Conservation (phyloP, 2,797 vertebrate species). For the Sebastes kiyomatsui region DNA sequence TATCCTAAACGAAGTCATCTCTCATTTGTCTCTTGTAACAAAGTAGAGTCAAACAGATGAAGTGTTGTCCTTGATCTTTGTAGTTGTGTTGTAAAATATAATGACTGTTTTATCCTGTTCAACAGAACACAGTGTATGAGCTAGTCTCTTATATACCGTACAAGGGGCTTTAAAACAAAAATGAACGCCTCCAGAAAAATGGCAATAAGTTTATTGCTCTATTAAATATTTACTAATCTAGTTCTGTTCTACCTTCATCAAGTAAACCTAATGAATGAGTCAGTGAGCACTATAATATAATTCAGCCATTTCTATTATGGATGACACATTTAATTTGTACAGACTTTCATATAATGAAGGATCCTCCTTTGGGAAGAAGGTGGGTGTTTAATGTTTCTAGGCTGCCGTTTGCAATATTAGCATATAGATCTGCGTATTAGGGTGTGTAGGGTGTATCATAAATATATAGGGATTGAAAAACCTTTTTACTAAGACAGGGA, state of each 20-base stretch:
- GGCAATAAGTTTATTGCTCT: constrained; percentile 7
- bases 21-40: neutral
- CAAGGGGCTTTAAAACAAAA: neutral
- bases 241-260: constrained; percentile 12
- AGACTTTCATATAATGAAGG: constrained; percentile 29
- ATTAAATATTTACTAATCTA: constrained; percentile 19
- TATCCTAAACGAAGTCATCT: neutral
- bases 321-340: constrained; percentile 31
- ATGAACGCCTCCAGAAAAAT: neutral
- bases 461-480: neutral
- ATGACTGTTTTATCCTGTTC: neutral
- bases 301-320: constrained; percentile 28
- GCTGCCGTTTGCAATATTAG: neutral
- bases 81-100: neutral
- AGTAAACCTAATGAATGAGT: constrained; percentile 38
- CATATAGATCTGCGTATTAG: neutral
- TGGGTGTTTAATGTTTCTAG: constrained; percentile 36
- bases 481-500: neutral
- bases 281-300: constrained; percentile 22
- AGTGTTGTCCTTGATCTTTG: neutral
- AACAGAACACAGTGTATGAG: neutral
- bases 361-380: constrained; percentile 4
- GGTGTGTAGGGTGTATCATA: neutral
- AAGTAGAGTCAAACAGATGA: neutral
- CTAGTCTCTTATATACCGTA: neutral